A percentile compares a stretch with the other conserved stretches of the same genome.
Conservation (phyloP, 2,888 invertebrate genomes). For the Schrankia costaestrigalis region DNA sequence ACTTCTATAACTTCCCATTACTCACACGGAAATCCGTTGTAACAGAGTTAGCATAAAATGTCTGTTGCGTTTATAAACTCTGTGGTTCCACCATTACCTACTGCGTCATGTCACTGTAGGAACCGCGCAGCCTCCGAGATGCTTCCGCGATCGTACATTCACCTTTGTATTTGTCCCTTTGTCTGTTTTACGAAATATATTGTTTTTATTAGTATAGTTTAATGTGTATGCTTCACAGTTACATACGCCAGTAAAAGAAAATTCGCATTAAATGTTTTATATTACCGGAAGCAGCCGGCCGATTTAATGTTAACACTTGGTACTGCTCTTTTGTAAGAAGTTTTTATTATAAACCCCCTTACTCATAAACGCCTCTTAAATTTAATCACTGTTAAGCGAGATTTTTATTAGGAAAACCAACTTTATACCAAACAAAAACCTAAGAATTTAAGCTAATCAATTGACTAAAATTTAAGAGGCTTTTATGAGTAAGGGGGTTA, state of each 20-base stretch:
- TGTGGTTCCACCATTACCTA: conserved; percentile 56
- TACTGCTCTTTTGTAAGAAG: conserved; percentile 10
- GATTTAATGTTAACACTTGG: conserved; percentile 20
- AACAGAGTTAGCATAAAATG: too few relatives aligned
- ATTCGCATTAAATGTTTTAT: conserved; percentile 17
- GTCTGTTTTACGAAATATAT: conserved; percentile 2
- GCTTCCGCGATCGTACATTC: conserved; percentile 72
- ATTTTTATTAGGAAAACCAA: too few relatives aligned
- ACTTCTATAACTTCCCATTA: conserved; percentile 11
- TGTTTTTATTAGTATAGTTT: conserved; percentile 11
- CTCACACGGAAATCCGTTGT: conserved; percentile 39
- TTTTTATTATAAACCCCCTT: too few relatives aligned
- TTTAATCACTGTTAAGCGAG: too few relatives aligned
- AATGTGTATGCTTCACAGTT: conserved; percentile 12
- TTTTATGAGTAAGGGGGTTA: too few relatives aligned
- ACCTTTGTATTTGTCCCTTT: conserved; percentile 47
- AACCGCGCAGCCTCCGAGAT: conserved; percentile 54
- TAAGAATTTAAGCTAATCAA: too few relatives aligned
- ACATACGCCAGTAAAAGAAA: conserved; percentile 17
- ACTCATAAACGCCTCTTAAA: too few relatives aligned
- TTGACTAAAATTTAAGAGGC: too few relatives aligned
- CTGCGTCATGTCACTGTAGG: conserved; percentile 3
- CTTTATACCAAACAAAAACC: too few relatives aligned
- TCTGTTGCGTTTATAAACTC: conserved; percentile 47
- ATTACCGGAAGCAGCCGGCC: conserved; percentile 23